Conservation (phyloP, 2,113 vertebrate genomes). For the Chascanopsetta lugubris region DNA sequence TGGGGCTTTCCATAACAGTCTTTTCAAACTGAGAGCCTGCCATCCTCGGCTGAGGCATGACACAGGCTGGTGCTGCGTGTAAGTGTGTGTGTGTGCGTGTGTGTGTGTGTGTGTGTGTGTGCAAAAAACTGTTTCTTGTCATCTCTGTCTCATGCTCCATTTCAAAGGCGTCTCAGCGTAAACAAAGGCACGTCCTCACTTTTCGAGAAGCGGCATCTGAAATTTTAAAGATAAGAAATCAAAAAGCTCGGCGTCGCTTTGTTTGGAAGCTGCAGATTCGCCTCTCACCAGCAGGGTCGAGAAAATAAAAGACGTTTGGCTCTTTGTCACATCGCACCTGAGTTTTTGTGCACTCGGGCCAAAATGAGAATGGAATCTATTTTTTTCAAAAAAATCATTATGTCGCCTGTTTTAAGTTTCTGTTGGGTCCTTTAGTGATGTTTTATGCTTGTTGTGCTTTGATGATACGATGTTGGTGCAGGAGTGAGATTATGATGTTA, state of each 20-base stretch:
- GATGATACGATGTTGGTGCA: constrained; percentile 61
- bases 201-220: constrained; percentile 15
- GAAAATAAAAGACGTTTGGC: background rate
- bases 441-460: constrained; percentile 47
- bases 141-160: constrained; percentile 50
- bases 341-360: constrained; percentile 5
- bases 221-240: constrained; percentile 23
- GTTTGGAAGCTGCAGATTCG: background rate
- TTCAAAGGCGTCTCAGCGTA: constrained; percentile 62
- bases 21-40: constrained; percentile 74
- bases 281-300: background rate
- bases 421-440: constrained; percentile 41
- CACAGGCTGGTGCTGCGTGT: constrained; percentile 29
- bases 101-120: background rate
- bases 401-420: constrained; percentile 58
- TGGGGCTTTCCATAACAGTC: constrained; percentile 78
- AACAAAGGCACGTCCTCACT: constrained; percentile 33
- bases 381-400: constrained; percentile 22
- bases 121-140: constrained; percentile 56
- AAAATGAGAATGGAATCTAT: constrained; percentile 26
- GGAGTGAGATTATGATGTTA: constrained; percentile 55
- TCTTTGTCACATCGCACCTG: constrained; percentile 11
- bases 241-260: constrained; percentile 8
- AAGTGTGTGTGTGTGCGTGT: constrained; percentile 23
- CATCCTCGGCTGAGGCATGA: constrained; percentile 62